Percentiles rank a stretch among this genome's conserved stretches.
phyloP scores from a whole-genome alignment of 92 coral and sea anemone species.

The Zoanthus gigantus region DNA sequence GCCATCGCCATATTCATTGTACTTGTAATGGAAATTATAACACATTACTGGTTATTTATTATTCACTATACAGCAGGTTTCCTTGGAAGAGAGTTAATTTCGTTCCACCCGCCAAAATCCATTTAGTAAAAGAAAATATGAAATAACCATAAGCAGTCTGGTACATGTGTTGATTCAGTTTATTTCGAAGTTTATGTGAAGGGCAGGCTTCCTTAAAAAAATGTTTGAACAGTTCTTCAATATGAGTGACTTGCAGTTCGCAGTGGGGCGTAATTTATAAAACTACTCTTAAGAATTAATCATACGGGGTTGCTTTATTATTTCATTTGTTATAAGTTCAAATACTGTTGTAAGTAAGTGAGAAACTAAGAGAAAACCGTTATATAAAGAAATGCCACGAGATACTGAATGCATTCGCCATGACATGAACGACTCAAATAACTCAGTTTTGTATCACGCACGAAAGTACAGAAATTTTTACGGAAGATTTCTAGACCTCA shows the following conservation, averaged over 20 bases:
- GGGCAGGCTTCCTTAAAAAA: background rate
- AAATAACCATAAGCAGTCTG: constrained; percentile 9
- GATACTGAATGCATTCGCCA: background rate
- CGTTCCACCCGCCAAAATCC: constrained; percentile 36
- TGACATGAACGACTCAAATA: constrained; percentile 42
- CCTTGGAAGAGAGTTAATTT: constrained; percentile 26
- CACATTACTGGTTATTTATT: constrained; percentile 41
- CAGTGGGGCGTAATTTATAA: constrained; percentile 76
- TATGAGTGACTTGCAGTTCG: constrained; percentile 37
- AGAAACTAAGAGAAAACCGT: background rate
- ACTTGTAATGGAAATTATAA: constrained; percentile 37
- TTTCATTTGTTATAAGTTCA: constrained; percentile 43
- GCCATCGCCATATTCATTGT: constrained; percentile 41
- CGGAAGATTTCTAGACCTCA: constrained; percentile 1
- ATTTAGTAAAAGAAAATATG: constrained; percentile 21
- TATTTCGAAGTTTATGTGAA: constrained; percentile 13
- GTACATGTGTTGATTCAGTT: constrained; percentile 1
- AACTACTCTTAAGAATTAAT: constrained; percentile 60
- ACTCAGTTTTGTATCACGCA: constrained; percentile 26
- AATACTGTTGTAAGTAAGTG: constrained; percentile 43
- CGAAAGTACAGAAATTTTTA: constrained; percentile 24
- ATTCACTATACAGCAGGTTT: constrained; percentile 36
- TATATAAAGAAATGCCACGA: too few relatives aligned
- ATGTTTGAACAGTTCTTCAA: background rate
- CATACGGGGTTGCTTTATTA: constrained; percentile 43